Base-by-base conservation (phyloP, 2,888 invertebrate species). In the Orthosia incerta region DNA sequence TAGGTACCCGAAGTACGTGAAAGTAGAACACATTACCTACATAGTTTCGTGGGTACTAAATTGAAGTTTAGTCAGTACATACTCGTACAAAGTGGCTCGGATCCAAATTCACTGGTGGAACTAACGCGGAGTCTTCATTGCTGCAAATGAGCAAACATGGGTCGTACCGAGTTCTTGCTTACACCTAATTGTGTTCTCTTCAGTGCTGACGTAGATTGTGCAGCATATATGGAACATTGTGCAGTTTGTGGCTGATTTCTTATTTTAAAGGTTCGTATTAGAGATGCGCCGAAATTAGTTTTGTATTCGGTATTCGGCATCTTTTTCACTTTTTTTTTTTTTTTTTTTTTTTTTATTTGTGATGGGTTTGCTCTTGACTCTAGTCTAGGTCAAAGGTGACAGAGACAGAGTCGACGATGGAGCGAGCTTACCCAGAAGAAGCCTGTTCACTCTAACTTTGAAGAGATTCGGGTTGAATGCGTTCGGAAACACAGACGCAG, bases 111-210 rank as follows among this genome's bases (percentile, higher is more conserved):
- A n/a, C 62, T 18, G 20, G 62, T 26, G 57, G 46, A 76, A 80
- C 51, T 62, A 80, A 62, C 51, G 15, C 31, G 2, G 50, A 26
- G 50, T 53, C 74, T 80, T 57, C 62, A 57, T 57, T 26, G 62
- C 48, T 64, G 64, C 50, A 81, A 80, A 80, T 80, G 81, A 80
- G 81, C 62, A 80, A 74, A 59, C 48, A 79, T 56, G 12, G 46
- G 45, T 51, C 51, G 13, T 71, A 74, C n/a, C n/a, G 39, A 57
- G n/a, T 59, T 45, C 59, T 59, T 74, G 20, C 26, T 71, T n/a
- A 23, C 23, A 73, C 15, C 7, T 12, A 71, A 73, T 71, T 39
- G 20, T 23, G 39, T 56, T 39, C 23, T 9, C n/a, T 71, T 48
- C 39, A 23, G 31, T 51, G n/a, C 15, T 18, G 68, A 3, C 11